Base-by-base conservation (phyloP, 2,113 vertebrate genomes). In the Hippocampus guttulatus region DNA sequence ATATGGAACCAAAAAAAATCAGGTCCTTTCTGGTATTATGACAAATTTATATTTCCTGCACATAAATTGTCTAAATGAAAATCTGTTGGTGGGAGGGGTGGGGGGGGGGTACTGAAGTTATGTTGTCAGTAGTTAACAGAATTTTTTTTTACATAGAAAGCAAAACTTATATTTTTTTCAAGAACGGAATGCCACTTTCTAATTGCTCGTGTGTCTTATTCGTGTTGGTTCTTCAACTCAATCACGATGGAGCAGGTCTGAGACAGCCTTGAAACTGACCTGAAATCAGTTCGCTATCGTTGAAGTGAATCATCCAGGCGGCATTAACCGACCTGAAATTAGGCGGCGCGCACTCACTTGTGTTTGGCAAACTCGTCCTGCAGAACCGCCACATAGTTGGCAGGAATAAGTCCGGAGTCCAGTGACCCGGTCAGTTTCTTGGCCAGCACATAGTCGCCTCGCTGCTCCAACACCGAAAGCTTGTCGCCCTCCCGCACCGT, bases 401-500 rank as follows among this genome's bases (percentile, higher is more conserved):
- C 83, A 0, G 96, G 96, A 30, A 97, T 87, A 1, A 97, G 91
- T 12, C 96, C 96, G 25, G 87, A 76, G 75, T 94, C 81, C 40
- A 93, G 89, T 0, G 87, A 89, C 1, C 94, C 94, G 0, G 93
- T 93, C 9, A 96, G 91, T 76, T 94, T 92, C 76, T 92, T 92
- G 63, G 94, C 96, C 2, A 95, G 63, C 20, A 97, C 92, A 77
- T 92, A 96, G 0, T 93, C 90, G 0, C 94, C 95, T 27, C 95
- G 93, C 75, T 96, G 94, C 75, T 91, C 88, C 58, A 96, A 89
- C 51, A 94, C 93, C 1, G 91, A 94, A 77, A 97, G 92, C 66
- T 92, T 92, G 85, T 97, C 96, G 9, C 96, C 95, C 10, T 91
- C 90, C 27, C 84, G 90, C 62, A 96, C 89, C 1, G 92, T 95